Percentiles rank a stretch among this genome's conserved stretches.
phyloP scores from a whole-genome alignment of 2,888 invertebrate genomes.

The Exephanes ischioxanthus region DNA sequence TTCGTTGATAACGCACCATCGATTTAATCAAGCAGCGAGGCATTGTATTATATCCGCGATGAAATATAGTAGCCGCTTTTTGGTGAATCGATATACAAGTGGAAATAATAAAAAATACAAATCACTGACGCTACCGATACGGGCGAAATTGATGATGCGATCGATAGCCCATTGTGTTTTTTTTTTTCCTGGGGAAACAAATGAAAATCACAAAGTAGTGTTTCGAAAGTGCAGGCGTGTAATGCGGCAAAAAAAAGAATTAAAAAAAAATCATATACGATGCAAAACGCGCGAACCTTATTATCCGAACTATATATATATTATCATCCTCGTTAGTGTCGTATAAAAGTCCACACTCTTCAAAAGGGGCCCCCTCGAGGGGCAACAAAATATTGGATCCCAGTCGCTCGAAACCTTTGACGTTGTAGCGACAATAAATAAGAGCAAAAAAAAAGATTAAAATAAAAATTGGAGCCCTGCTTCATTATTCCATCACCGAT shows the following conservation, averaged over 20 bases:
- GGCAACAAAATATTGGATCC: background rate
- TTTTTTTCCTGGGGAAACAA: constrained; percentile 10
- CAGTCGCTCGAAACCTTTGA: background rate
- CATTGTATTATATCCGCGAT: constrained; percentile 71
- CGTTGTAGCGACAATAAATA: background rate
- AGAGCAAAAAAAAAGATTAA: background rate
- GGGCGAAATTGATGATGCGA: background rate
- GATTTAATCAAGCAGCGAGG: constrained; percentile 81
- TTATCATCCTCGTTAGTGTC: background rate
- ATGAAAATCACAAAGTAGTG: background rate
- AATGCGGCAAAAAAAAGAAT: background rate
- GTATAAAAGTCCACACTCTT: background rate
- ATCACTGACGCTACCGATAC: constrained; percentile 48
- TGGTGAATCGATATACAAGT: constrained; percentile 28
- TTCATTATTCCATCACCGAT: background rate
- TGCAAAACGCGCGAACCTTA: background rate
- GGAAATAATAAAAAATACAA: constrained; percentile 4
- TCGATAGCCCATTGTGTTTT: constrained; percentile 55
- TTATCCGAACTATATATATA: background rate
- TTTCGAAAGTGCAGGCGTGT: background rate
- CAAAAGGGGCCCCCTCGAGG: background rate
- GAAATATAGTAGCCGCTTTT: constrained; percentile 5
- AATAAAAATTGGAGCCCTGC: background rate
- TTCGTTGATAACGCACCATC: constrained; percentile 76
- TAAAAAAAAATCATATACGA: background rate